Conservation (phyloP, 2,888 invertebrate species). For the Entomobrya multifasciata region DNA sequence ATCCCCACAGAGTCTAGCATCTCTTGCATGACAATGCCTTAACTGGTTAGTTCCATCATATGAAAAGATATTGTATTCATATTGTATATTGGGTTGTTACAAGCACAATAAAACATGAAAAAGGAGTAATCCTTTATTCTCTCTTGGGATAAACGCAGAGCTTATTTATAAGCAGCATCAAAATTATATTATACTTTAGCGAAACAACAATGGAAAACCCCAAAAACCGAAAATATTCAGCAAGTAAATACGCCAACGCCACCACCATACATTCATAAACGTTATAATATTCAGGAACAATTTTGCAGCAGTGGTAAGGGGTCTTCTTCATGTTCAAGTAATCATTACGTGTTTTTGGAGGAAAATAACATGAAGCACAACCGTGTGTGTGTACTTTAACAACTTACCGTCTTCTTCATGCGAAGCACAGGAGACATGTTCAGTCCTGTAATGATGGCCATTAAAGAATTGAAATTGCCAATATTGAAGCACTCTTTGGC, state of each 20-base stretch:
- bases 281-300: no score
- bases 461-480: conserved; percentile 84
- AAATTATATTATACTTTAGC: not conserved
- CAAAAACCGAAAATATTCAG: not conserved
- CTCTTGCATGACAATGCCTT: conserved; percentile 24
- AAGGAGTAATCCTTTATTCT: conserved; percentile 13
- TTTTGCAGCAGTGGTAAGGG: not conserved
- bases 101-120: not conserved
- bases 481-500: conserved; percentile 84
- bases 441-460: conserved; percentile 84
- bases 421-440: conserved; percentile 83
- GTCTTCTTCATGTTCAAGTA: not conserved
- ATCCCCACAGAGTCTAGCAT: not conserved
- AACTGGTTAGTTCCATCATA: no score
- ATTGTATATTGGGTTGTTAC: conserved; percentile 3
- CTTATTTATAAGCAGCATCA: not conserved
- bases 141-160: conserved; percentile 11
- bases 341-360: conserved; percentile 17
- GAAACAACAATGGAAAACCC: conserved; percentile 31
- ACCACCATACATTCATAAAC: no score
- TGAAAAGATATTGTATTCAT: no score
- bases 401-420: conserved; percentile 81
- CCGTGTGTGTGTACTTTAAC: no score
- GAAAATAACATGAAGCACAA: no score
- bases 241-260: conserved; percentile 9